Evolutionary conservation across 2,888 invertebrate species (phyloP).

Genomic region (Crossocerus cetratus): DNA sequence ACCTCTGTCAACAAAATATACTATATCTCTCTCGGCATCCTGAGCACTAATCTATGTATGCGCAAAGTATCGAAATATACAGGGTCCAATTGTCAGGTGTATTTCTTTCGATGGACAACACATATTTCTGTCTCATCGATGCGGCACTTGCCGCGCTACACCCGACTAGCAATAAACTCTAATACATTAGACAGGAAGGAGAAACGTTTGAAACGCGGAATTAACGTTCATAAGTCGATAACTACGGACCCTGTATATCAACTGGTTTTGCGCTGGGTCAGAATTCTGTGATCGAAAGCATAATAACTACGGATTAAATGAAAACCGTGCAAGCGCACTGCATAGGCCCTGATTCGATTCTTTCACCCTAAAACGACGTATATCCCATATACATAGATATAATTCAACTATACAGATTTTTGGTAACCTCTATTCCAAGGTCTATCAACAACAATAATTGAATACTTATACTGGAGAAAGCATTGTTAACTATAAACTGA

Average conservation of each 20-base stretch:
- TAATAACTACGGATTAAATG: constrained; percentile 19
- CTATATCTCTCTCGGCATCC: constrained; percentile 53
- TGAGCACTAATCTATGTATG: constrained; percentile 44
- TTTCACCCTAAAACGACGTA: not conserved
- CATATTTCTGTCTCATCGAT: too few relatives aligned
- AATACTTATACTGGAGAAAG: not conserved
- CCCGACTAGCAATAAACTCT: too few relatives aligned
- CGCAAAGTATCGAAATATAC: constrained; percentile 26
- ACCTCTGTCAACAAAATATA: constrained; percentile 72
- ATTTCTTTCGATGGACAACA: too few relatives aligned
- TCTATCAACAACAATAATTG: not conserved
- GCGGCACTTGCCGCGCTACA: too few relatives aligned
- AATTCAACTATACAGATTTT: not conserved
- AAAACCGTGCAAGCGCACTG: constrained; percentile 37
- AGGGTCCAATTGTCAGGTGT: constrained; percentile 13
- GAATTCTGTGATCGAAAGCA: constrained; percentile 31
- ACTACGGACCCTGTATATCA: too few relatives aligned
- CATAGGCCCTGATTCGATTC: constrained; percentile 49
- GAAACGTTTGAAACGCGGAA: too few relatives aligned
- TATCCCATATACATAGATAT: not conserved
- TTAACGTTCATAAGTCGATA: too few relatives aligned
- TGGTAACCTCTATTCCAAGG: not conserved
- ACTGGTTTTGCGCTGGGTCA: constrained; percentile 21
- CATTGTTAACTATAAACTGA: constrained; percentile 2
- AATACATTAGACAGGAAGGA: too few relatives aligned